Conservation (phyloP, 2,888 invertebrate species). For the Antheraea yamamai region DNA sequence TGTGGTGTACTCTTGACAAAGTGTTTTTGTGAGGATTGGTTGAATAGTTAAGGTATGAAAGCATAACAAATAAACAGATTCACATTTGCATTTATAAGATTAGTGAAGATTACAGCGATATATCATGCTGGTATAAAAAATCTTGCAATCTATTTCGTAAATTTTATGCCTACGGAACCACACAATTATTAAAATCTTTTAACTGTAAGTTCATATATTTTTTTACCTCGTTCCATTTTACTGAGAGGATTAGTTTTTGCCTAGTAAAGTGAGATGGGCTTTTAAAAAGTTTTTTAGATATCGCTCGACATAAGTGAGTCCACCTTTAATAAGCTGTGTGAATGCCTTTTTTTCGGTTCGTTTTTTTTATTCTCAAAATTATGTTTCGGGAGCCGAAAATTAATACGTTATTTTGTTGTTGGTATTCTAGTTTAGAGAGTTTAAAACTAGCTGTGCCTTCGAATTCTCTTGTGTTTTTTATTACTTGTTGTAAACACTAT, state of each 20-base stretch:
- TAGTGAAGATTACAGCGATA: too few relatives aligned
- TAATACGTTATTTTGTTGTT: background rate
- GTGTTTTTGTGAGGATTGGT: too few relatives aligned
- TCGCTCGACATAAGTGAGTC: constrained; percentile 29
- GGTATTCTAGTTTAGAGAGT: background rate
- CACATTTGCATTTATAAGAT: too few relatives aligned
- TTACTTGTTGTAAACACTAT: too few relatives aligned
- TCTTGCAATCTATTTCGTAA: background rate
- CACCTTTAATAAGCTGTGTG: constrained; percentile 43
- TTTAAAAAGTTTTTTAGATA: constrained; percentile 39
- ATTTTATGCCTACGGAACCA: background rate
- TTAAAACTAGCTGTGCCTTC: too few relatives aligned
- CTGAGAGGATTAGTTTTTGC: constrained; percentile 51
- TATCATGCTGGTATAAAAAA: too few relatives aligned
- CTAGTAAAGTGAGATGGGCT: constrained; percentile 53
- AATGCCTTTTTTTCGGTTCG: constrained; percentile 2
- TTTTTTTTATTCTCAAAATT: background rate
- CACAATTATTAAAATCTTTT: background rate
- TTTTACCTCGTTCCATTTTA: constrained; percentile 31
- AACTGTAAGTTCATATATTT: constrained; percentile 20
- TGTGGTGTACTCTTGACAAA: too few relatives aligned
- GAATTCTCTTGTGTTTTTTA: too few relatives aligned
- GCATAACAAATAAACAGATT: too few relatives aligned
- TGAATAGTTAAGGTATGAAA: too few relatives aligned
- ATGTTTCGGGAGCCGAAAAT: constrained; percentile 12